Evolutionary conservation across 1,140 invertebrate species (phyloP).

Genomic region (Drosophila subobscura): DNA sequence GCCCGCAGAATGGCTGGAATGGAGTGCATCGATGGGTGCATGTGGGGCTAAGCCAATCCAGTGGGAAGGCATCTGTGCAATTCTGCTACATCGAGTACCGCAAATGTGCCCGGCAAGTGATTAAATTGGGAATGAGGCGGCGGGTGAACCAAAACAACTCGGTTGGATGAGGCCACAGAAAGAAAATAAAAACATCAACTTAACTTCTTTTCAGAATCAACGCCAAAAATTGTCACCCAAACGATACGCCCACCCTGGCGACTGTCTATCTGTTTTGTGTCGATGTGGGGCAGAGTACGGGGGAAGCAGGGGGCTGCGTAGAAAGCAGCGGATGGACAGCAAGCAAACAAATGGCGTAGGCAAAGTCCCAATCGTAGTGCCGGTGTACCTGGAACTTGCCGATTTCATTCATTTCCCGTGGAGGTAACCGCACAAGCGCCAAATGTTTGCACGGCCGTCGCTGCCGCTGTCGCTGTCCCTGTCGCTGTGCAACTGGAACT

Average conservation of each 20-base stretch:
- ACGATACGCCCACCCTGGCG: too few relatives aligned
- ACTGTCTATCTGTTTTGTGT: background rate
- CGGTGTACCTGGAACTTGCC: conserved; percentile 10
- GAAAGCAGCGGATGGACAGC: conserved; percentile 22
- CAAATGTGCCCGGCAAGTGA: background rate
- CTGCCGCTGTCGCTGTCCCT: conserved; percentile 7
- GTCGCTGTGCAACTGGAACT: conserved; percentile 46
- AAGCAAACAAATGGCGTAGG: conserved; percentile 49
- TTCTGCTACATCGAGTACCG: conserved; percentile 16
- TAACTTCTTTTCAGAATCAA: too few relatives aligned
- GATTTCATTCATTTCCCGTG: conserved; percentile 32
- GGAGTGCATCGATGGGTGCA: background rate
- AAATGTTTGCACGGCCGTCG: conserved; percentile 72
- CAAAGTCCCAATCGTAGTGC: conserved; percentile 15
- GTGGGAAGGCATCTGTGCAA: conserved; percentile 16
- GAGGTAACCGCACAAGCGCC: conserved; percentile 59
- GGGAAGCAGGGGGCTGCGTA: background rate
- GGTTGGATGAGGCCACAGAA: background rate
- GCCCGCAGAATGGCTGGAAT: background rate
- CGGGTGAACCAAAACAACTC: background rate
- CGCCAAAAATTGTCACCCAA: too few relatives aligned
- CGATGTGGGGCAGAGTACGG: background rate
- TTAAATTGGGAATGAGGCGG: background rate
- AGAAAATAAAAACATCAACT: too few relatives aligned
- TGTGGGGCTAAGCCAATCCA: background rate